Evolutionary conservation across 2,797 vertebrate genomes (phyloP).

Genomic region (Pseudochaenichthys georgianus): DNA sequence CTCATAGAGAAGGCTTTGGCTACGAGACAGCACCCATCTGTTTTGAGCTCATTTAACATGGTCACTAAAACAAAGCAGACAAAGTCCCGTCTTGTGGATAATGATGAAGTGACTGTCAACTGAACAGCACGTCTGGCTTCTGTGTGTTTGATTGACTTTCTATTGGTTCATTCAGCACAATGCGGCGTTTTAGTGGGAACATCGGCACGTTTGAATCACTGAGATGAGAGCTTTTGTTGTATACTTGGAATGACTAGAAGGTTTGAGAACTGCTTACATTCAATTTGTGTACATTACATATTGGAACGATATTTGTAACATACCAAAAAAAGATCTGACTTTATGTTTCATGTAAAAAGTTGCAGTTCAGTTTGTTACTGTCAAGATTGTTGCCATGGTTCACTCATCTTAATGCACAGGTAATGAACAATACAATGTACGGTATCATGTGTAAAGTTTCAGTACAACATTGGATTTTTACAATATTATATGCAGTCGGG

Average conservation of each 20-base stretch:
- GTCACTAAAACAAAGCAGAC: conserved; percentile 78
- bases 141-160: conserved; percentile 44
- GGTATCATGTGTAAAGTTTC: no score
- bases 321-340: background rate
- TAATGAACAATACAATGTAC: no score
- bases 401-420: background rate
- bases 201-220: conserved; percentile 9
- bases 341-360: background rate
- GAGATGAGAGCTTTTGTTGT: conserved; percentile 16
- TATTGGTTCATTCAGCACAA: conserved; percentile 40
- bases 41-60: conserved; percentile 81
- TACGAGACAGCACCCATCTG: conserved; percentile 79
- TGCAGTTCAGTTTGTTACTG: background rate
- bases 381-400: background rate
- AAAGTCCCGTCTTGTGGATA: conserved; percentile 70
- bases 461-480: background rate
- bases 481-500: background rate
- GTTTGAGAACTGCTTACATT: background rate
- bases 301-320: background rate
- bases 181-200: conserved; percentile 10
- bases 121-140: conserved; percentile 63
- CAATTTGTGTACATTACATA: background rate
- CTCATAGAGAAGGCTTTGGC: conserved; percentile 62
- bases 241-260: conserved; percentile 15
- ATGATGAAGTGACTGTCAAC: conserved; percentile 73